Base-by-base conservation (phyloP, 35 echinoderm and acorn worm genomes). In the Apostichopus californicus region DNA sequence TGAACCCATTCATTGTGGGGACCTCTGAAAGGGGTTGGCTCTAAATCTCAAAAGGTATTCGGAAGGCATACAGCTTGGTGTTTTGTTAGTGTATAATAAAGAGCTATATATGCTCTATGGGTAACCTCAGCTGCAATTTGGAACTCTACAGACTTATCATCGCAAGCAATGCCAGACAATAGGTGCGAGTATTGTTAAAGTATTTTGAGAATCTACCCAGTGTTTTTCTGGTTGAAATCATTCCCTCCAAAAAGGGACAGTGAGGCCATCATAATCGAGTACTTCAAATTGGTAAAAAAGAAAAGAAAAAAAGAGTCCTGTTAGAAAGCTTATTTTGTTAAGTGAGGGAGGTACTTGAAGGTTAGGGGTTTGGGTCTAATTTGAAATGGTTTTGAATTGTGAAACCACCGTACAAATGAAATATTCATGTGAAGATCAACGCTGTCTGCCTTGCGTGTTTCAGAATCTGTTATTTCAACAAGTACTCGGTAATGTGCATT, bases 401-500 rank as follows among this genome's bases (percentile, higher is more conserved):
- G 18, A 89, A 89, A 68, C 86, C 63, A 68, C 64, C 64, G 86
- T 89, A 85, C 81, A 85, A 85, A 85, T 58, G 56, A 85, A 85
- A 85, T 85, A 85, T 89, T 89, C 60, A 25, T 89, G 86, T 72
- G 68, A 73, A 89, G 57, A 73, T 89, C 86, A 54, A 58, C 58
- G 54, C 86, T 68, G 60, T 73, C 61, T 73, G 86, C 86, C 86
- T 89, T 89, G 86, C 61, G 86, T 72, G 68, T 89, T 89, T 89
- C 86, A 89, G 64, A 89, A 89, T 89, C 24, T 52, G n/a, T 72
- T 89, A 55, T 89, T 89, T 89, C 53, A 34, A 78, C 53, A 77
- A 91, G 89, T 91, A 91, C 89, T 91, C 25, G 89, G 89, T 91
- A 91, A 91, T 91, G 89, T 91, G 89, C 89, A 91, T 91, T 91